phyloP scores from a whole-genome alignment of 2,888 invertebrate species.

The Tenodera sinensis region DNA sequence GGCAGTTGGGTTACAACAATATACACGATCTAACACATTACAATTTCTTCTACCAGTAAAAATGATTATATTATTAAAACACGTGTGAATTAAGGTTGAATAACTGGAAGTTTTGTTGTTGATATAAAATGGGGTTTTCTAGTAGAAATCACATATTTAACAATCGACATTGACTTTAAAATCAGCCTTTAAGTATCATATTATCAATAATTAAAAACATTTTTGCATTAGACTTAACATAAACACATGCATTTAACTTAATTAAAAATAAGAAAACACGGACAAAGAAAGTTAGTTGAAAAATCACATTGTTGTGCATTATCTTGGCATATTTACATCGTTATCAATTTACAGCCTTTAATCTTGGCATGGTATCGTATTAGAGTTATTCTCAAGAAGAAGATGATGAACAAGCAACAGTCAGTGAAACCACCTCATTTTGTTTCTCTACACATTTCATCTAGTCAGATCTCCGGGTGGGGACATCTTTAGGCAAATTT shows the following conservation, averaged over 20 bases:
- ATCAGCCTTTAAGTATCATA: slow-evolving; percentile 18
- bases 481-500: too few species aligned
- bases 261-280: too few species aligned
- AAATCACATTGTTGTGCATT: neutral
- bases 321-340: neutral
- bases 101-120: neutral
- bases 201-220: neutral
- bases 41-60: neutral
- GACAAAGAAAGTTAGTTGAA: neutral
- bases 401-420: too few species aligned
- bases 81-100: neutral
- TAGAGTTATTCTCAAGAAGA: too few species aligned
- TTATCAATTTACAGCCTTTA: too few species aligned
- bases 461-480: too few species aligned
- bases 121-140: slow-evolving; percentile 16
- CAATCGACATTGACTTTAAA: slow-evolving; percentile 17
- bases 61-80: neutral
- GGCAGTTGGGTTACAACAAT: neutral
- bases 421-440: too few species aligned
- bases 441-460: too few species aligned
- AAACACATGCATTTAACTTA: neutral
- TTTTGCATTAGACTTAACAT: neutral
- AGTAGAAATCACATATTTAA: slow-evolving; percentile 14
- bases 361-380: too few species aligned
- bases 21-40: too few species aligned